phyloP scores from a whole-genome alignment of 2,888 invertebrate species.

The Andrena dorsata region DNA sequence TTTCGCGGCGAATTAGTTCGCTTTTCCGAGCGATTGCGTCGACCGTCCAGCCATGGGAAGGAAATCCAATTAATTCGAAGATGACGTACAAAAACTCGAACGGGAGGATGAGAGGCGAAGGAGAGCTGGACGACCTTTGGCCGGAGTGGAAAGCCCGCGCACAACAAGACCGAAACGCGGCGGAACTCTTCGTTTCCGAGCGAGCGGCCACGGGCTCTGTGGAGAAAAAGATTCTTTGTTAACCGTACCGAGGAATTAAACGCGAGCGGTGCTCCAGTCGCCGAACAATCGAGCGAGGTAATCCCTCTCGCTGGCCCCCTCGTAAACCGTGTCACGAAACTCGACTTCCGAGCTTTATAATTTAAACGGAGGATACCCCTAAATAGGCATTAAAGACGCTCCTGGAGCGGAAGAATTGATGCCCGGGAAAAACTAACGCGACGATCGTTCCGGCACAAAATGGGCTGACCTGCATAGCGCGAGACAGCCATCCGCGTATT shows the following conservation, averaged over 20 bases:
- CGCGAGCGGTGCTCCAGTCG: slow-evolving; percentile 47
- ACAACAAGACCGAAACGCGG: slow-evolving; percentile 54
- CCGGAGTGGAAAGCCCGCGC: slow-evolving; percentile 36
- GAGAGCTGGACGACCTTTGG: slow-evolving; percentile 41
- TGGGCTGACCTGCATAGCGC: background rate
- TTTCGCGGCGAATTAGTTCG: slow-evolving; percentile 39
- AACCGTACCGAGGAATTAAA: slow-evolving; percentile 59
- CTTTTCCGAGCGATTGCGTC: slow-evolving; percentile 44
- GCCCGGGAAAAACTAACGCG: slow-evolving; percentile 15
- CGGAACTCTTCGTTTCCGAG: slow-evolving; percentile 51
- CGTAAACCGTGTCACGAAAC: slow-evolving; percentile 61
- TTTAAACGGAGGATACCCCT: slow-evolving; percentile 47
- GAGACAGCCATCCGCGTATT: background rate
- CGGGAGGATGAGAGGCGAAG: background rate
- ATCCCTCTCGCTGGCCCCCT: slow-evolving; percentile 1
- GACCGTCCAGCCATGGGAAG: slow-evolving; percentile 27
- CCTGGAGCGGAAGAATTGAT: slow-evolving; percentile 47
- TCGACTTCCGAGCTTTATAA: slow-evolving; percentile 59
- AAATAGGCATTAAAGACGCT: slow-evolving; percentile 54
- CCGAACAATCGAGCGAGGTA: slow-evolving; percentile 51
- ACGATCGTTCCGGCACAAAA: background rate
- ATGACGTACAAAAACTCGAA: slow-evolving; percentile 39
- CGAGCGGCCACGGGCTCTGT: slow-evolving; percentile 34
- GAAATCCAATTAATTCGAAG: slow-evolving; percentile 60
- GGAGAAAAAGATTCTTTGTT: slow-evolving; percentile 60